These are phyloP conservation scores for Rhincodon typus DNA, from an alignment of 2,797 vertebrate species.

Conservation along the genomic window DNA sequence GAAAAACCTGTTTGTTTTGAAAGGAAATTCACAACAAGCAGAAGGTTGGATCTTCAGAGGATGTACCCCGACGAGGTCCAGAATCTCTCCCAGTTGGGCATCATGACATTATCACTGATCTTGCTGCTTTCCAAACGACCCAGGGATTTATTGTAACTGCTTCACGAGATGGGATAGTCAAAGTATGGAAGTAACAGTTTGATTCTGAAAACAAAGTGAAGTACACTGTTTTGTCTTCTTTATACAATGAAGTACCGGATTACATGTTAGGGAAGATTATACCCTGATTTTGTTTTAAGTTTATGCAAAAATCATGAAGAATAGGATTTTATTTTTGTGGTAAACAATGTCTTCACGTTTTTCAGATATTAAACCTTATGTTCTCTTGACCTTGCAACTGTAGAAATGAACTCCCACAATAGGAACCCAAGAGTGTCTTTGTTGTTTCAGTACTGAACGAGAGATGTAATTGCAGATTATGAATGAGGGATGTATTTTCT, in stretches of 20 bases:
- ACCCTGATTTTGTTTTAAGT: neutral
- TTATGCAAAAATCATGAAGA: neutral
- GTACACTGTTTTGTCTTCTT: neutral
- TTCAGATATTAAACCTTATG: neutral
- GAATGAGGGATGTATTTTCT: neutral
- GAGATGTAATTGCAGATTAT: neutral
- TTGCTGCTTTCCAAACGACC: conserved; percentile 93
- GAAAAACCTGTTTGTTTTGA: neutral
- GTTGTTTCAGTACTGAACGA: neutral
- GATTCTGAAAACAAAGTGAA: neutral
- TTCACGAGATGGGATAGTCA: conserved; percentile 91
- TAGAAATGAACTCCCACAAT: neutral
- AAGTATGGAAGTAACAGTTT: conserved; percentile 83
- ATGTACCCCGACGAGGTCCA: conserved; percentile 79
- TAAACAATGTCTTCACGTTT: neutral
- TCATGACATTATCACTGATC: conserved; percentile 94
- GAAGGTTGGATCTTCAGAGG: conserved; percentile 79
- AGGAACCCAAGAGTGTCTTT: neutral
- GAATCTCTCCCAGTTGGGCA: conserved; percentile 91
- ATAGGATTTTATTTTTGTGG: neutral
- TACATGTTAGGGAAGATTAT: neutral
- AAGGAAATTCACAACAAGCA: conserved; percentile 98
- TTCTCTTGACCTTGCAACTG: neutral
- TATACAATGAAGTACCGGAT: neutral
- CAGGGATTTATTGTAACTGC: conserved; percentile 97